Percentiles rank a stretch among this genome's conserved stretches.
Evolutionary conservation across 2,797 vertebrate genomes (phyloP).

Genomic region (Sebastes vulpes): DNA sequence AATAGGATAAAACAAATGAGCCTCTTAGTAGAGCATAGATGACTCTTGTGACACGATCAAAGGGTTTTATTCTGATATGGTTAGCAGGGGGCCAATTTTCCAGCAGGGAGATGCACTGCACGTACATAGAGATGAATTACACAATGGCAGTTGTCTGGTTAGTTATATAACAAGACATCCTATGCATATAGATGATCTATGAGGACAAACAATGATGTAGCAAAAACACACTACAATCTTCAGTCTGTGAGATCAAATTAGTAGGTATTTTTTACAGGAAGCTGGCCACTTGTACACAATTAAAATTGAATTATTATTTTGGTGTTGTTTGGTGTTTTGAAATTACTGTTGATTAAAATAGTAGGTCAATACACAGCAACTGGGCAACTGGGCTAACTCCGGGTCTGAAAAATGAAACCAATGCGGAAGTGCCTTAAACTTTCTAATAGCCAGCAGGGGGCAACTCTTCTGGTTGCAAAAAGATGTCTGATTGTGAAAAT

Average conservation of each 20-base stretch:
- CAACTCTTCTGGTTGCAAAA: no score
- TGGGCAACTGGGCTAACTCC: no score
- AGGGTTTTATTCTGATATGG: slow-evolving; percentile 35
- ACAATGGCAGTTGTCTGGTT: slow-evolving; percentile 23
- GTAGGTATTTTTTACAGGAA: background rate
- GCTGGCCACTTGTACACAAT: background rate
- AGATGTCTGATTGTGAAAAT: accelerated
- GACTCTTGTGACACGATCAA: slow-evolving; percentile 43
- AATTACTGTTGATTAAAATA: no score
- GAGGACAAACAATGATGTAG: slow-evolving; percentile 4
- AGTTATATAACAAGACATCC: background rate
- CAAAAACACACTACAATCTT: background rate
- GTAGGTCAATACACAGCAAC: no score
- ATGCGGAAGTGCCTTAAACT: background rate
- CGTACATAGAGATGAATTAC: slow-evolving; percentile 32
- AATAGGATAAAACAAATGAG: slow-evolving; percentile 50
- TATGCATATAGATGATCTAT: slow-evolving; percentile 14
- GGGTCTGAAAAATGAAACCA: no score
- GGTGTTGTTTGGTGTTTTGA: no score
- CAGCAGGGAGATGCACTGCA: slow-evolving; percentile 27
- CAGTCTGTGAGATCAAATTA: slow-evolving; percentile 5
- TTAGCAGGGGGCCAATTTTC: slow-evolving; percentile 27
- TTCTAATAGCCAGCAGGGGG: no score
- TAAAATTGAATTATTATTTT: background rate
- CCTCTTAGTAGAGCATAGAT: slow-evolving; percentile 34